Base-by-base conservation (phyloP, 2,113 vertebrate species). In the Prinia subflava region DNA sequence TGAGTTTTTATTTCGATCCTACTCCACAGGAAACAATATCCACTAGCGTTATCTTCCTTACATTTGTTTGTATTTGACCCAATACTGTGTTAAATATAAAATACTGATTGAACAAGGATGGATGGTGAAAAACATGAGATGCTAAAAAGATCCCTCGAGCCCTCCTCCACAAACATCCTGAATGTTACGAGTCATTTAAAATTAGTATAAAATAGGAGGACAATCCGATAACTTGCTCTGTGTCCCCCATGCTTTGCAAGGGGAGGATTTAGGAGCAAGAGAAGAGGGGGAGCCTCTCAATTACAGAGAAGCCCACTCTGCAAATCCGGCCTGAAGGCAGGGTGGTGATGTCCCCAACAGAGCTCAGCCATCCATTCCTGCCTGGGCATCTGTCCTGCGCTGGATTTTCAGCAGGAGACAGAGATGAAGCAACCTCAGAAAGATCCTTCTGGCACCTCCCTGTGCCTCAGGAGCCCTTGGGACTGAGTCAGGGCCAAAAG, bases 21-120 rank as follows among this genome's bases (percentile, higher is more conserved):
- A 96, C 55, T 94, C 86, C 95, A 83, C 92, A 67, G 55, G 92
- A 96, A 96, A 96, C 56, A 65, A 84, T 46, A 69, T 64, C 90
- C 25, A 13, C 88, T 87, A 75, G 78, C 6, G 4, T 96, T 94
- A 89, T 92, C 91, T 94, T 89, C 47, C 94, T 95, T 55, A 83
- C 9, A 7, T 67, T 95, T 76, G 83, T 56, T 92, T 96, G 73
- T 65, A 42, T 89, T 93, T 90, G 85, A 92, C 80, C 90, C 89
- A 88, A 92, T 30, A 83, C 79, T 57, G 56, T 73, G 94, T 97
- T 98, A 97, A 97, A 95, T 96, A 98, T 24, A 98, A 98, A 98
- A 97, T 31, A 95, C 73, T 88, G 78, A 85, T 47, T 31, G 79
- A 88, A 91, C 82, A 75, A 93, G 90, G 83, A 86, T 17, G 59